phyloP scores from a whole-genome alignment of 2,888 invertebrate species.

The Heterodera filipjevi region DNA sequence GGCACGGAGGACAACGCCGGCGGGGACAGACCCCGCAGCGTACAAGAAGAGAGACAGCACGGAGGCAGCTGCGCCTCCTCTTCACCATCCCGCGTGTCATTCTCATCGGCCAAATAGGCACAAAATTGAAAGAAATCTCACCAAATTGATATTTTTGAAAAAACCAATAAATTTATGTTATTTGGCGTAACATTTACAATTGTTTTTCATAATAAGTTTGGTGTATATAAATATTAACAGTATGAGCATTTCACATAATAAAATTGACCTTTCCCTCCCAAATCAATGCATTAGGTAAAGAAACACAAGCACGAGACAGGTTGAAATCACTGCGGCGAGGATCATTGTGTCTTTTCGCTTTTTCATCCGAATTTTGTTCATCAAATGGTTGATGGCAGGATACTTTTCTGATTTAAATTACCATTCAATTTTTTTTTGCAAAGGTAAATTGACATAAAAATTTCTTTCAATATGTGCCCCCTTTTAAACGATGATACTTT shows the following conservation, averaged over 20 bases:
- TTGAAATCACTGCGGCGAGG: constrained; percentile 82
- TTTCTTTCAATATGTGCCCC: too few species aligned
- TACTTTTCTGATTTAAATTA: constrained; percentile 54
- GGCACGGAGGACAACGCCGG: not conserved
- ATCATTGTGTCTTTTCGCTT: constrained; percentile 92
- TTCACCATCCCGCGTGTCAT: constrained; percentile 26
- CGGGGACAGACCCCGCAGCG: constrained; percentile 8
- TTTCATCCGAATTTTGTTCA: constrained; percentile 89
- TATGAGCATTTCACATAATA: not conserved
- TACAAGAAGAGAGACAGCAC: not conserved
- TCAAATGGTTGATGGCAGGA: constrained; percentile 69
- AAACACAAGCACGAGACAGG: constrained; percentile 77
- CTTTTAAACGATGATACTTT: constrained; percentile 34
- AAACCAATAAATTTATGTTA: not conserved
- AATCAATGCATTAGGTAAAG: constrained; percentile 42
- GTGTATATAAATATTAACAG: too few species aligned
- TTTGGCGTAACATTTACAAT: not conserved
- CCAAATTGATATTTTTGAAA: too few species aligned
- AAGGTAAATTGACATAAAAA: too few species aligned
- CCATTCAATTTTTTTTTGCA: constrained; percentile 17
- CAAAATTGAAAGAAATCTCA: too few species aligned
- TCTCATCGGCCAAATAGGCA: constrained; percentile 1
- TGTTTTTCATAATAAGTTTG: not conserved
- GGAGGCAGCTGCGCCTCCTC: not conserved
- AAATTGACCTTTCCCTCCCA: not conserved